Percentiles rank a stretch among this genome's conserved stretches.
These are phyloP conservation scores for Anolis carolinensis DNA, from an alignment of 2,113 vertebrate genomes.

Conservation along the genomic window DNA sequence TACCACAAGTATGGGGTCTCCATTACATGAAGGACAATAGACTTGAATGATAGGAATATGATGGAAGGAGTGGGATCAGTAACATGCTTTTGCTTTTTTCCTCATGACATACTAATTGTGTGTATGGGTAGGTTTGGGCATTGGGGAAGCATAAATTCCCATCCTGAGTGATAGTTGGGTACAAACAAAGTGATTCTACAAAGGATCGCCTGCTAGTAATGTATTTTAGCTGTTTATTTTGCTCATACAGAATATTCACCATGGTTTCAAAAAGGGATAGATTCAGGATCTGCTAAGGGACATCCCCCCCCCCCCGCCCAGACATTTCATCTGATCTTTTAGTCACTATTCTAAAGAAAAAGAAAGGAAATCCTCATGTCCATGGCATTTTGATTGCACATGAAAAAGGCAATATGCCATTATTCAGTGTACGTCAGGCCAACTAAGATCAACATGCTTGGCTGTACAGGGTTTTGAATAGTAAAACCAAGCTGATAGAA, in stretches of 20 bases:
- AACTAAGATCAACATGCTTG: not conserved
- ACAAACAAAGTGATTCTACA: not conserved
- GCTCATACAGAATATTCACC: not conserved
- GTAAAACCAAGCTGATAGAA: not conserved
- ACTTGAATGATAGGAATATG: not conserved
- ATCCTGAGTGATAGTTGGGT: not conserved
- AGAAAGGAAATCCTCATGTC: not conserved
- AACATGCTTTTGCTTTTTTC: not conserved
- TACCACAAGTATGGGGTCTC: not conserved
- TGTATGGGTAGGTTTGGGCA: not conserved
- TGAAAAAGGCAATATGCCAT: not conserved
- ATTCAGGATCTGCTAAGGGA: not conserved
- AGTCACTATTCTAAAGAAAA: not conserved
- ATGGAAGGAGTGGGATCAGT: not conserved
- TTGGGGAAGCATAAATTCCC: not conserved
- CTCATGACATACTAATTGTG: not conserved
- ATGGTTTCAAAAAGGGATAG: not conserved
- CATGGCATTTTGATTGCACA: not conserved
- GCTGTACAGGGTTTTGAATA: not conserved
- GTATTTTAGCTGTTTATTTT: not conserved
- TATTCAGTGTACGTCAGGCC: not conserved
- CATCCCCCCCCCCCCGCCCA: not conserved
- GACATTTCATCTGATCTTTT: not conserved
- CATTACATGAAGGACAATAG: not conserved
- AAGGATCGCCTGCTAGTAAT: not conserved